Conservation (phyloP, 2,888 invertebrate genomes). For the Meandrusa payeni region DNA sequence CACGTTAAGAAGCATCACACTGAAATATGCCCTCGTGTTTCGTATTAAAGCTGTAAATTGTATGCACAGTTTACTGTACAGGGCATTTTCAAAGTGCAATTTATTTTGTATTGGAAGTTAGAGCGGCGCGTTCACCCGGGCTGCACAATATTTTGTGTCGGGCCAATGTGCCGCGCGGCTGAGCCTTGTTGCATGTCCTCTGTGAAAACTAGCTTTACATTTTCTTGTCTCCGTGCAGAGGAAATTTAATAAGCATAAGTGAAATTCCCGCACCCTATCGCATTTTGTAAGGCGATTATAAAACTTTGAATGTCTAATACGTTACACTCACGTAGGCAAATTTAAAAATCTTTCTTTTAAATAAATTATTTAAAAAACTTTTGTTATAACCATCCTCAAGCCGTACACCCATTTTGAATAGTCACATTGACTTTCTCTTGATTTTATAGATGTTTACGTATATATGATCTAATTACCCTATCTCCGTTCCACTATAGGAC, state of each 20-base stretch:
- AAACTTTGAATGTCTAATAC: slow-evolving; percentile 35
- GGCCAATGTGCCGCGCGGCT: slow-evolving; percentile 60
- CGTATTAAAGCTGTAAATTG: slow-evolving; percentile 60
- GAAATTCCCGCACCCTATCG: slow-evolving; percentile 45
- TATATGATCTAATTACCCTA: too few relatives aligned
- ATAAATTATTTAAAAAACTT: background rate
- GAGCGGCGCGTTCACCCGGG: slow-evolving; percentile 61
- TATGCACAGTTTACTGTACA: slow-evolving; percentile 57
- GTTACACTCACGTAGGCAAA: background rate
- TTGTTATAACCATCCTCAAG: background rate
- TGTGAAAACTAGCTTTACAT: slow-evolving; percentile 51
- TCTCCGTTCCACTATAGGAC: too few relatives aligned
- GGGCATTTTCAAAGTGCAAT: slow-evolving; percentile 78
- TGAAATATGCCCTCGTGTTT: slow-evolving; percentile 51
- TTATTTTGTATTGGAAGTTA: slow-evolving; percentile 79
- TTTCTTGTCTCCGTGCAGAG: slow-evolving; percentile 50
- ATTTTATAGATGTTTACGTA: too few relatives aligned
- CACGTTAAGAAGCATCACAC: slow-evolving; percentile 32
- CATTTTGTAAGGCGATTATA: slow-evolving; percentile 45
- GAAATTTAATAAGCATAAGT: slow-evolving; percentile 63
- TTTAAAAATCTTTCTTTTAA: background rate
- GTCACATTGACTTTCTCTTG: too few relatives aligned
- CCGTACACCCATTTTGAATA: too few relatives aligned
- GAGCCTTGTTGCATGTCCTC: slow-evolving; percentile 51
- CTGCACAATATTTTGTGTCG: slow-evolving; percentile 71